These are phyloP conservation scores for Odontomyia ornata DNA, from an alignment of 2,888 invertebrate genomes.

Conservation along the genomic window DNA sequence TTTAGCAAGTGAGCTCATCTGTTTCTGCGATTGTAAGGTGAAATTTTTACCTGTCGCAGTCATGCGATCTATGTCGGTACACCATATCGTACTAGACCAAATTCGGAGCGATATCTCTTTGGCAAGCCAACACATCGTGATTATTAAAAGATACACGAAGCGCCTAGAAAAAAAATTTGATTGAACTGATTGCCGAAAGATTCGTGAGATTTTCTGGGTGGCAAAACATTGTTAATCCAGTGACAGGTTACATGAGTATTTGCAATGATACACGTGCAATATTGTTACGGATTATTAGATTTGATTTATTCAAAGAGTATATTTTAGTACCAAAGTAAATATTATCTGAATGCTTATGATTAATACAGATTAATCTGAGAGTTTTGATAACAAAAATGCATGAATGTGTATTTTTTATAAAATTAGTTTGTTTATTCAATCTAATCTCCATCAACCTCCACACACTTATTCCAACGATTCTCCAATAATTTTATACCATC, in stretches of 20 bases:
- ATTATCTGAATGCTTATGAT: too few species aligned
- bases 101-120: constrained; percentile 6
- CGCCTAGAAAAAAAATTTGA: neutral
- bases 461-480: too few species aligned
- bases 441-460: too few species aligned
- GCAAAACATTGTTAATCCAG: neutral
- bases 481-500: too few species aligned
- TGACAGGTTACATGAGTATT: constrained; percentile 20
- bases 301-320: too few species aligned
- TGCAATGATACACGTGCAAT: constrained; percentile 12
- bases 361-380: too few species aligned
- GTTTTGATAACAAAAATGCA: too few species aligned
- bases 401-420: too few species aligned
- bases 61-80: neutral
- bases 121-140: constrained; percentile 7
- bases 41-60: constrained; percentile 34
- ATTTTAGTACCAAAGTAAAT: too few species aligned
- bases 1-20: constrained; percentile 1
- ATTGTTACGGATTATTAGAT: too few species aligned
- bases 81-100: neutral
- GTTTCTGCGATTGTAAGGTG: constrained; percentile 17
- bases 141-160: constrained; percentile 11
- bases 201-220: constrained; percentile 33
- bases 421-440: too few species aligned
- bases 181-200: constrained; percentile 6